Conservation (phyloP, 2,797 vertebrate genomes). For the Urosaurus nigricauda region DNA sequence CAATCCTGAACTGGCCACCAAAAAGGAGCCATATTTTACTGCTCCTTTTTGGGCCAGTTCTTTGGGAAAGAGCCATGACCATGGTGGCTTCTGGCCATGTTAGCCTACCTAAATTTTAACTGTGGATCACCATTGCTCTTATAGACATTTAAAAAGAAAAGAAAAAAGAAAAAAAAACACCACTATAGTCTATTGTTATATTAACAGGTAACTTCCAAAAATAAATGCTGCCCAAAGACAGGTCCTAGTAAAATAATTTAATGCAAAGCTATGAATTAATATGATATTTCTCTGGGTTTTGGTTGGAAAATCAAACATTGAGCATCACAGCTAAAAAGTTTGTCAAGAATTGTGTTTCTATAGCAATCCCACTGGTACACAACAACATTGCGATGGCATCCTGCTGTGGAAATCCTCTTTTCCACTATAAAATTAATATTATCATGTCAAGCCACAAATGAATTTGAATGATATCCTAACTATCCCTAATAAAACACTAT, state of each 20-base stretch:
- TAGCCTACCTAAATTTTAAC: not conserved
- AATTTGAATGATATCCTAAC: not conserved
- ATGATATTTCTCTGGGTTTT: not conserved
- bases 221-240: slow-evolving; percentile 22
- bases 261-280: not conserved
- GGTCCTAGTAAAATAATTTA: not conserved
- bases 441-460: not conserved
- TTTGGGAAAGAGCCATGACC: too few relatives aligned
- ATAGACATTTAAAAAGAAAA: not conserved
- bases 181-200: not conserved
- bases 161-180: too few relatives aligned
- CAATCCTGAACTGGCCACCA: too few relatives aligned
- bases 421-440: not conserved
- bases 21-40: too few relatives aligned
- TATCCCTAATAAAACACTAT: slow-evolving; percentile 46
- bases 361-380: not conserved
- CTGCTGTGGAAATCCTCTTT: not conserved
- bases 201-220: slow-evolving; percentile 11
- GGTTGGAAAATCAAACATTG: slow-evolving; percentile 9
- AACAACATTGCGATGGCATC: slow-evolving; percentile 27
- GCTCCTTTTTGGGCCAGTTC: too few relatives aligned
- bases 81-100: too few relatives aligned
- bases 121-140: not conserved
- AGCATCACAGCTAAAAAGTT: slow-evolving; percentile 33
- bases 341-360: not conserved